These are phyloP conservation scores for Nyctibius bracteatus DNA, from an alignment of 2,113 vertebrate species.

Conservation along the genomic window DNA sequence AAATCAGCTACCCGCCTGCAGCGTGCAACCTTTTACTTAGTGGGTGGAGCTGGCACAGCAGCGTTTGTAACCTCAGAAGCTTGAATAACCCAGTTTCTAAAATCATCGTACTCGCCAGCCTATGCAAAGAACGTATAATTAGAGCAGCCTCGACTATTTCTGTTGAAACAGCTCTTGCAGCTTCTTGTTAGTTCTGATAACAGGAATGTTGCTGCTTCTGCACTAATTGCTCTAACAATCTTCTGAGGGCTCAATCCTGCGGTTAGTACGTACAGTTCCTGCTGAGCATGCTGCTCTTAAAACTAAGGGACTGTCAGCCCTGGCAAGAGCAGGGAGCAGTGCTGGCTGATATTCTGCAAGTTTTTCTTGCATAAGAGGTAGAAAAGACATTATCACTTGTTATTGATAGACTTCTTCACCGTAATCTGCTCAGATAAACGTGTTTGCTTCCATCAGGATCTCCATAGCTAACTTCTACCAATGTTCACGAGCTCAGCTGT, in stretches of 20 bases:
- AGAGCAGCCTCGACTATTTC: conserved; percentile 54
- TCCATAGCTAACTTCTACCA: neutral
- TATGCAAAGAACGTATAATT: conserved; percentile 58
- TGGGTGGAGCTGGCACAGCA: conserved; percentile 63
- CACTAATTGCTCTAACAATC: conserved; percentile 48
- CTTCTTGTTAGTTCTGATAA: conserved; percentile 57
- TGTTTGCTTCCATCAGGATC: neutral
- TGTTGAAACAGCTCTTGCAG: conserved; percentile 56
- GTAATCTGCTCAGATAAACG: neutral
- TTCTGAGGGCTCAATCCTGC: conserved; percentile 17
- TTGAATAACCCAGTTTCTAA: conserved; percentile 65
- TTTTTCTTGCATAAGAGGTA: neutral
- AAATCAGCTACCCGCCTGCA: neutral
- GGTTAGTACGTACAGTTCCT: neutral
- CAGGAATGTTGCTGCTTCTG: conserved; percentile 57
- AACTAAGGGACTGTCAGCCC: neutral
- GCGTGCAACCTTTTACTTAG: conserved; percentile 39
- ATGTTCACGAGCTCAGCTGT: neutral
- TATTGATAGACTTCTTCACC: neutral
- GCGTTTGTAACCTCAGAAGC: conserved; percentile 60
- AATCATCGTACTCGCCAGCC: conserved; percentile 32
- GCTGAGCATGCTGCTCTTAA: conserved; percentile 8
- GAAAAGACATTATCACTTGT: neutral
- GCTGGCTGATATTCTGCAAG: neutral
- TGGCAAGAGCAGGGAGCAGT: neutral